Evolutionary conservation across 2,888 invertebrate genomes (phyloP).

Genomic region (Oxystoma pomonae): DNA sequence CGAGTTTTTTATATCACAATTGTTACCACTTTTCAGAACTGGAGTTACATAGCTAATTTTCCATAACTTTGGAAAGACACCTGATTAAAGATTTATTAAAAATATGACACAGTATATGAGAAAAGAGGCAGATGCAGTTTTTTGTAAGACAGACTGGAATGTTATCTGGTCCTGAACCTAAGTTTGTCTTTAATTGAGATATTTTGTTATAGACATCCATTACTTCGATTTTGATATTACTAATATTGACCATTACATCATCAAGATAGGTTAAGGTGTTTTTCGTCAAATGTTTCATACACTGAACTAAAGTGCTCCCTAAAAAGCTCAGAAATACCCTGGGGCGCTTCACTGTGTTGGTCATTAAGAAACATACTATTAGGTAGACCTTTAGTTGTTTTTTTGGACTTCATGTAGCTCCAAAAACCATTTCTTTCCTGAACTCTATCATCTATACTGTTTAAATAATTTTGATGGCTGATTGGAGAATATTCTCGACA

Average conservation of each 20-base stretch:
- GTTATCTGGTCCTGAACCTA: background rate
- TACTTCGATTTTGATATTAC: background rate
- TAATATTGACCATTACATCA: constrained; percentile 2
- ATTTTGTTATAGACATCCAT: background rate
- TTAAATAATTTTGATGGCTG: too few species aligned
- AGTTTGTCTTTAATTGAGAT: background rate
- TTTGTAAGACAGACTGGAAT: background rate
- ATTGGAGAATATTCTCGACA: too few species aligned
- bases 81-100: background rate
- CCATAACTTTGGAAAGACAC: background rate
- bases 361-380: background rate
- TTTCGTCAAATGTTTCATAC: background rate
- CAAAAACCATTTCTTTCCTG: too few species aligned
- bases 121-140: background rate
- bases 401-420: constrained; percentile 3
- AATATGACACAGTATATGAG: background rate
- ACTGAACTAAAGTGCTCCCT: background rate
- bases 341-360: background rate
- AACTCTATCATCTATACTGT: too few species aligned
- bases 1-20: background rate
- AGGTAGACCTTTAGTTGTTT: constrained; percentile 9
- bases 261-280: background rate
- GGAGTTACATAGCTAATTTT: background rate
- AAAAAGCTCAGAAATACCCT: background rate
- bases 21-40: background rate